Evolutionary conservation across 2,113 vertebrate species (phyloP).

Genomic region (Strix uralensis): DNA sequence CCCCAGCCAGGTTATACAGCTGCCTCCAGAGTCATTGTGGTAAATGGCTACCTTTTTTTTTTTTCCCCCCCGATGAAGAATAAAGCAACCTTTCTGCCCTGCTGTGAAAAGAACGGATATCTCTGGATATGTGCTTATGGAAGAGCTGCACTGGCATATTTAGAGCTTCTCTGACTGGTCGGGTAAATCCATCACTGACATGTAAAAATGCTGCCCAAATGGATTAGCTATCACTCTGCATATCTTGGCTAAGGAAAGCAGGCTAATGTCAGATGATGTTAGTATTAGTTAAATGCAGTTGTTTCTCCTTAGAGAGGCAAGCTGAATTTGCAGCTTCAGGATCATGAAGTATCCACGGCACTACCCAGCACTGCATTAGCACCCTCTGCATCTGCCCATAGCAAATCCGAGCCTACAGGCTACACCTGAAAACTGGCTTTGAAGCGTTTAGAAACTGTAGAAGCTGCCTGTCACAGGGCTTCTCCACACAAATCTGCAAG

Average conservation of each 20-base stretch:
- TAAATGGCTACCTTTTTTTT: not conserved
- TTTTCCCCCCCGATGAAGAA: not conserved
- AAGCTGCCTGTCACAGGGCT: not conserved
- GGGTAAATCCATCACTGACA: conserved; percentile 36
- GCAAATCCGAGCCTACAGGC: not conserved
- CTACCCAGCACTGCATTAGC: not conserved
- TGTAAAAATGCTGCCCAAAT: not conserved
- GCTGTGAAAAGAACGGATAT: not conserved
- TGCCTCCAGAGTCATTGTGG: not conserved
- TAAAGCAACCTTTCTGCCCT: not conserved
- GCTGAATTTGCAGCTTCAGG: not conserved
- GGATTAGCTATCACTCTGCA: not conserved
- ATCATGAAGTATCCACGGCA: not conserved
- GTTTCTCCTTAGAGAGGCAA: not conserved
- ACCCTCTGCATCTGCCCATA: not conserved
- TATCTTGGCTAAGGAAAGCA: not conserved
- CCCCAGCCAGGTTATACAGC: not conserved
- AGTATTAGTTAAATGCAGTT: not conserved
- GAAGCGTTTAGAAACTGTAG: not conserved
- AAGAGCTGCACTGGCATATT: not conserved
- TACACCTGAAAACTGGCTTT: not conserved
- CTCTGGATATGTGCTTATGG: not conserved
- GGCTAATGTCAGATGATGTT: not conserved
- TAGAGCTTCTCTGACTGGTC: not conserved
- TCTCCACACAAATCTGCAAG: not conserved